These are phyloP conservation scores for Stegastes partitus DNA, from an alignment of 2,113 vertebrate species.

Conservation along the genomic window DNA sequence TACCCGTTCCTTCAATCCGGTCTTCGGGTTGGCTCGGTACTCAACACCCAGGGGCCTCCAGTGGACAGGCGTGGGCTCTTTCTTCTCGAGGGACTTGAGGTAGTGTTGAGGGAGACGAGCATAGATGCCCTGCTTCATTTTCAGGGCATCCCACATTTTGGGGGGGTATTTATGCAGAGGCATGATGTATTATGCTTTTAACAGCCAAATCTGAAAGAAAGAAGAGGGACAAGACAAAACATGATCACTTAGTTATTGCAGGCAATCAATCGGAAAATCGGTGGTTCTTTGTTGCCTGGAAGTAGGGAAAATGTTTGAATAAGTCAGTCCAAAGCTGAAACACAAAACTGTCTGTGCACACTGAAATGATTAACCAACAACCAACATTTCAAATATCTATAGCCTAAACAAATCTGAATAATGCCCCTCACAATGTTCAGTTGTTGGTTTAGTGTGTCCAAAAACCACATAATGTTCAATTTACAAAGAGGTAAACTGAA, in stretches of 20 bases:
- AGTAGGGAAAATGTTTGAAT: not conserved
- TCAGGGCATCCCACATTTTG: slow-evolving; percentile 87
- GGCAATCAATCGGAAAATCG: not conserved
- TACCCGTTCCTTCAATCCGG: slow-evolving; percentile 88
- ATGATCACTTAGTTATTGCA: not conserved
- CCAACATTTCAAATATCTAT: no score
- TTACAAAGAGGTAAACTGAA: no score
- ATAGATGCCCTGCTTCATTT: slow-evolving; percentile 88
- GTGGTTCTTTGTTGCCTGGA: not conserved
- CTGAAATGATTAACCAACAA: no score
- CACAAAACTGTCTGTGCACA: not conserved
- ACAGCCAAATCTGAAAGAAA: slow-evolving; percentile 39
- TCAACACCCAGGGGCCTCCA: slow-evolving; percentile 87
- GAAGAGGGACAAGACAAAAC: not conserved
- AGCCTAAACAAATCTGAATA: no score
- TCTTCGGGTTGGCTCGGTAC: slow-evolving; percentile 84
- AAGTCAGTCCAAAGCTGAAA: slow-evolving; percentile 3
- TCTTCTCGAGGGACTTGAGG: slow-evolving; percentile 83
- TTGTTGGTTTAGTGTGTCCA: no score
- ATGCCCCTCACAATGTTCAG: no score
- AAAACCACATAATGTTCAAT: no score
- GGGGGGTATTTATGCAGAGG: slow-evolving; percentile 89
- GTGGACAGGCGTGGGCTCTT: slow-evolving; percentile 87
- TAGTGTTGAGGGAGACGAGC: slow-evolving; percentile 91
- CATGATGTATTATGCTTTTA: slow-evolving; percentile 78